Percentiles rank a stretch among this genome's conserved stretches.
Evolutionary conservation across 2,888 invertebrate genomes (phyloP).

Genomic region (Drepanosiphum platanoidis): DNA sequence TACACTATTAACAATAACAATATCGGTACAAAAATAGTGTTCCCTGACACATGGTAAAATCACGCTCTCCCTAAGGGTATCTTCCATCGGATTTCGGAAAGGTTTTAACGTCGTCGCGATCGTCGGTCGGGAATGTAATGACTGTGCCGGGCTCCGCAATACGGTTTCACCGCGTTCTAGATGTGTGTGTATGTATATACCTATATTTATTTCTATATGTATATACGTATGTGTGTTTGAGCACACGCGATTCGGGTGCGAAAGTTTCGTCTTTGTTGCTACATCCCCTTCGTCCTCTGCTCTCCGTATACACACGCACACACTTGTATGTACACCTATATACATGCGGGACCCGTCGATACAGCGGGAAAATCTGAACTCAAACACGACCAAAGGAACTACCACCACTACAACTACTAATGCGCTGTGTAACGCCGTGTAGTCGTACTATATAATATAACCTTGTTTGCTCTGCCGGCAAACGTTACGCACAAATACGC

Average conservation of each 20-base stretch:
- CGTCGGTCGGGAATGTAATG: background rate
- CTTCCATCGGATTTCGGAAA: too few species aligned
- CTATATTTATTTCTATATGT: background rate
- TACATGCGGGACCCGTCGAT: constrained; percentile 41
- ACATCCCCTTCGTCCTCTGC: too few species aligned
- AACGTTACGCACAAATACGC: constrained; percentile 58
- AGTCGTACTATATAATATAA: too few species aligned
- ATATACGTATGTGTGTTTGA: background rate
- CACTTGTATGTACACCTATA: background rate
- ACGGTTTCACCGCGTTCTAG: constrained; percentile 1
- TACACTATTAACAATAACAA: too few species aligned
- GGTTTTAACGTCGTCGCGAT: too few species aligned
- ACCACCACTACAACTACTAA: too few species aligned
- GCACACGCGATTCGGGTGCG: constrained; percentile 10
- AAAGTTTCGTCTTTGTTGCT: constrained; percentile 51
- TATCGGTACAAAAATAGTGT: too few species aligned
- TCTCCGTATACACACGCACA: background rate
- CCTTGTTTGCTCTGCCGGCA: constrained; percentile 35
- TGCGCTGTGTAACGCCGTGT: too few species aligned
- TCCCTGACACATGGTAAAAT: too few species aligned
- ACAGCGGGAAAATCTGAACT: constrained; percentile 45
- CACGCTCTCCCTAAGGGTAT: too few species aligned
- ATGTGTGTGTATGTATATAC: background rate
- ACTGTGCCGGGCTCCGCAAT: background rate
- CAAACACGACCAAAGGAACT: constrained; percentile 55